Percentiles rank a stretch among this genome's conserved stretches.
Conservation (phyloP, 2,113 vertebrate species). For the Sakesphorus luctuosus region DNA sequence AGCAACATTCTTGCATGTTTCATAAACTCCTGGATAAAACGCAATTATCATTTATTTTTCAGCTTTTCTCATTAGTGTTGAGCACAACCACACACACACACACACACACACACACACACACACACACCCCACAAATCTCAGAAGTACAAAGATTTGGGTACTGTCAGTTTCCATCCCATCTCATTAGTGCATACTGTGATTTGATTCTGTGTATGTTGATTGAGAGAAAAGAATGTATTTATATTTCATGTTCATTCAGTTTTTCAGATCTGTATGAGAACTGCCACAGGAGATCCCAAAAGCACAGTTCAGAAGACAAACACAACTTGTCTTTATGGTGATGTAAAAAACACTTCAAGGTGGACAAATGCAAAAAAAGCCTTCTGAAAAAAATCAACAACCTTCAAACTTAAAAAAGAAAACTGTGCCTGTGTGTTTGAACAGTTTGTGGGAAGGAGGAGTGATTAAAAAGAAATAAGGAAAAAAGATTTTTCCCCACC, state of each 20-base stretch:
- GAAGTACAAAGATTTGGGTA: not conserved
- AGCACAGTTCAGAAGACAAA: not conserved
- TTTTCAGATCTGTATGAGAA: not conserved
- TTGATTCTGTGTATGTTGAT: not conserved
- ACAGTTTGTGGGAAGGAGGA: not conserved
- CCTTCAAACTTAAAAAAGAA: not conserved
- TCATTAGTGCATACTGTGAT: not conserved
- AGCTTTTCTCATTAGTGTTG: not conserved
- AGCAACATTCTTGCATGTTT: not conserved
- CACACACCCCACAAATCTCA: not conserved
- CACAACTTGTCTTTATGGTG: not conserved
- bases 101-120: not conserved
- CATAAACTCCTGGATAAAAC: not conserved
- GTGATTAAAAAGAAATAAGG: not conserved
- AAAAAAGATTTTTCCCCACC: not conserved
- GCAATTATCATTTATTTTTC: conserved; percentile 4
- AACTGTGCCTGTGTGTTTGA: not conserved
- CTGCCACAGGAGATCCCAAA: not conserved
- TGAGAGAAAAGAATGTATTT: not conserved
- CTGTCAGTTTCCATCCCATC: not conserved
- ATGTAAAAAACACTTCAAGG: conserved; percentile 14
- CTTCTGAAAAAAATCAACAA: conserved; percentile 36
- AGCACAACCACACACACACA: not conserved
- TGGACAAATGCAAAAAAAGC: not conserved
- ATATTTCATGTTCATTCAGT: not conserved